Evolutionary conservation across 2,113 vertebrate species (phyloP), one percentile per base, ranked within the genome.

Genomic region (Oreocharis arfaki): DNA sequence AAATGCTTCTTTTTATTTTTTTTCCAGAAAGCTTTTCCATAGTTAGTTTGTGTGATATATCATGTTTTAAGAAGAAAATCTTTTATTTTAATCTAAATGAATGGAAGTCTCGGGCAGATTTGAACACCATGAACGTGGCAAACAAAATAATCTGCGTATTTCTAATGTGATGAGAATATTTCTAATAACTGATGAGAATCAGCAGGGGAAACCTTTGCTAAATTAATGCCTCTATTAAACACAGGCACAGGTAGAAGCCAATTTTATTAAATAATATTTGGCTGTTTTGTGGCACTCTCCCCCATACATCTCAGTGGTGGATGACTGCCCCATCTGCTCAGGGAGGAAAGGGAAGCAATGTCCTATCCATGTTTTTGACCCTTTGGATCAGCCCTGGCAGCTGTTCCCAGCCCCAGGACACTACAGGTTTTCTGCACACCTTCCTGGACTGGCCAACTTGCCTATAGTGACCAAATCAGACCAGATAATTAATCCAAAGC

Each of bases 381-480:
- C 42, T n/a, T 50, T 22, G 41, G 42, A 39, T 67, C 53, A 50
- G 23, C 17, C 33, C 30, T 28, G 10, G 14, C 53, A 44, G 22
- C 9, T 37, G 18, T 33, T 65, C 23, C 13, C 18, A 28, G 65
- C 27, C n/a, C 42, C 55, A 47, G 16, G 1, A 41, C 42, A 16
- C 28, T 33, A 11, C 49, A n/a, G 0, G 19, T 56, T 41, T 30
- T 9, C 59, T 56, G 69, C 41, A 23, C 28, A 33, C 3, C 6
- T 33, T 47, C 59, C 59, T 35, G 44, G 8, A 8, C 13, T 44
- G 67, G 20, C 46, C 56, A 39, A 0, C 19, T 35, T 16, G 18
- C 8, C 50, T 7, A 8, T 4, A 56, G 5, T 0, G 0, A 56
- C 12, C 20, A 42, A 67, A 49, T 2, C 65, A 27, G 42, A 74